phyloP scores from a whole-genome alignment of 2,113 vertebrate species.

The Sphyrna mokarran region DNA sequence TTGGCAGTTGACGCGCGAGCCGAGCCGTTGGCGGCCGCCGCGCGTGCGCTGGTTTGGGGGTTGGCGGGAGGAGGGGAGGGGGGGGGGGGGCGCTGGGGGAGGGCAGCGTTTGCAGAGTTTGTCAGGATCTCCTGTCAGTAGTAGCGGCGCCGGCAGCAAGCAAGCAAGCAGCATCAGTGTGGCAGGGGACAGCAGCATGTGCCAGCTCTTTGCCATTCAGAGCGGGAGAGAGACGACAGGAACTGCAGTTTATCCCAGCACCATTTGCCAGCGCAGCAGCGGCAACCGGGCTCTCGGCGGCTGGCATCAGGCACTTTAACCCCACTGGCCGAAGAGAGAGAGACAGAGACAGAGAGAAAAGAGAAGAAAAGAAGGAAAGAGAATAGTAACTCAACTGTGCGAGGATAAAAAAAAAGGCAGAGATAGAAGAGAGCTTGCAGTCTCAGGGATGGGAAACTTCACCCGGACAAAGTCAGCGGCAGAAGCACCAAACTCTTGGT shows the following conservation, averaged over 20 bases:
- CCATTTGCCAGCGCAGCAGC: not conserved
- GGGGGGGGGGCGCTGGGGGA: not conserved
- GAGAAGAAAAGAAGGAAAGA: too few species aligned
- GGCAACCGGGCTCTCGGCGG: not conserved
- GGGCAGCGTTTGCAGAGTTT: not conserved
- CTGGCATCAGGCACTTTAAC: not conserved
- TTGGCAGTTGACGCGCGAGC: not conserved
- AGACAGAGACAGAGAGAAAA: not conserved
- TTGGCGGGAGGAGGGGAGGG: not conserved
- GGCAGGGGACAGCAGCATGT: constrained; percentile 24
- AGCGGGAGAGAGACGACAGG: not conserved
- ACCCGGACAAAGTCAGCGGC: not conserved
- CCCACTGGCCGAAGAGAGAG: not conserved
- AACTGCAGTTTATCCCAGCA: not conserved
- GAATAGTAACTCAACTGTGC: not conserved
- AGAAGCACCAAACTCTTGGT: not conserved
- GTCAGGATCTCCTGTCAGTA: not conserved
- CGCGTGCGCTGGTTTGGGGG: not conserved
- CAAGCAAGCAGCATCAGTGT: not conserved
- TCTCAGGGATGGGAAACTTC: constrained; percentile 21
- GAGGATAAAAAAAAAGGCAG: not conserved
- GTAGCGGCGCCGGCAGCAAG: not conserved
- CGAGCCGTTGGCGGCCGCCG: not conserved
- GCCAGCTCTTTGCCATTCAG: not conserved
- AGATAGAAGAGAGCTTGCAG: not conserved